Evolutionary conservation across 92 coral and sea anemone genomes (phyloP).

Genomic region (Palythoa grandis): DNA sequence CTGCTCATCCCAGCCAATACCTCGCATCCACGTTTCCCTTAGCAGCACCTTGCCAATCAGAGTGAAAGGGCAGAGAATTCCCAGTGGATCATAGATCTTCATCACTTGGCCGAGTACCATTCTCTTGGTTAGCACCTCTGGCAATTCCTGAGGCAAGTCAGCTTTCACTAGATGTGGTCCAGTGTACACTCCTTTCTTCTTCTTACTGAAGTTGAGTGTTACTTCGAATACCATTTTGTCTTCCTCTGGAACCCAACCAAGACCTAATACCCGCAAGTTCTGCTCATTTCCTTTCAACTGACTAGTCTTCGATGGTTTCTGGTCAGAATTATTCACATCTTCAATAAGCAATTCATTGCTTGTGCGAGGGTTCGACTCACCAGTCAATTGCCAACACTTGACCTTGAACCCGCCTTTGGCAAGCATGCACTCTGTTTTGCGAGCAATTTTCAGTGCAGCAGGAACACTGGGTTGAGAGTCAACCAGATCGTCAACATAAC

Average conservation of each 20-base stretch:
- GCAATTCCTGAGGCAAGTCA: conserved; percentile 52
- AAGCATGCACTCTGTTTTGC: conserved; percentile 42
- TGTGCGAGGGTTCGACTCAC: conserved; percentile 54
- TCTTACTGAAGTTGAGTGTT: conserved; percentile 65
- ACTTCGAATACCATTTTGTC: conserved; percentile 58
- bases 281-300: conserved; percentile 65
- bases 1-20: conserved; percentile 43
- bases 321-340: neutral
- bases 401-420: conserved; percentile 64
- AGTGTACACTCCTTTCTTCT: conserved; percentile 51
- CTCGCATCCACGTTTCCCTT: conserved; percentile 58
- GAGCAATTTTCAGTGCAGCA: conserved; percentile 27
- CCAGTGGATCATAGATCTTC: conserved; percentile 74
- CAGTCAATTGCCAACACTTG: conserved; percentile 70
- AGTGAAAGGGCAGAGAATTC: conserved; percentile 68
- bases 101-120: conserved; percentile 69
- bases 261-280: conserved; percentile 63
- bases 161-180: conserved; percentile 52
- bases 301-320: conserved; percentile 2
- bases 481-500: conserved; percentile 56
- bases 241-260: conserved; percentile 63
- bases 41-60: conserved; percentile 60
- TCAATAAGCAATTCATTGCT: conserved; percentile 7
- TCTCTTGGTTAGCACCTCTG: conserved; percentile 57
- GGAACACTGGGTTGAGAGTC: conserved; percentile 36